Evolutionary conservation across 1,140 invertebrate genomes (phyloP), one percentile per base, ranked within the genome.

Genomic region (Zaprionus taronus): DNA sequence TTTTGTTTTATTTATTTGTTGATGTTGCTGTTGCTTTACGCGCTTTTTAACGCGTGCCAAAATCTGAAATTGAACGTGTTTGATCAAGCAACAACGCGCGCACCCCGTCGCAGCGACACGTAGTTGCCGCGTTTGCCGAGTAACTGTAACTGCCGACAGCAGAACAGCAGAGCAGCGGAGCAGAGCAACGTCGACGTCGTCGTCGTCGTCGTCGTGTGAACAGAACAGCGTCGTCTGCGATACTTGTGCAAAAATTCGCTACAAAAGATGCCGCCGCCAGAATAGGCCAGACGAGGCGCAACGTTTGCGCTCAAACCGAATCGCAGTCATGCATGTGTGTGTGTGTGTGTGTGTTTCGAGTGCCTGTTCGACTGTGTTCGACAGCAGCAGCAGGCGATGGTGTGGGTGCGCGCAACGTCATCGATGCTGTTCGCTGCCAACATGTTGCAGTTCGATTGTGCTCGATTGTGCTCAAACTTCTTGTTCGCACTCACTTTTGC

Each of bases 211-310:
- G 83, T 78, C 36, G 71, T 81, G 70, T 72, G 80, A 83, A 76
- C 83, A 79, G 62, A 81, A 72, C 81, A 84, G 74, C 77, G 80
- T 74, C 77, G 83, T 66, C 79, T 71, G 77, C 65, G 82, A 81
- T 72, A 76, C 82, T 79, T 79, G 67, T 82, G 82, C 83, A 56
- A 81, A 84, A 82, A 80, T 86, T 87, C 44, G 79, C 60, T 73
- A 77, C 69, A 72, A 79, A 80, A 68, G 79, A 82, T 80, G 83
- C 76, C 80, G 83, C 76, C 80, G 83, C 69, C 83, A 86, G 31
- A 34, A 77, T 80, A 73, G 41, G 41, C 71, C 72, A 76, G 66
- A 72, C 34, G 65, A 44, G 26, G 26, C 26, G 26, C 26, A 7
- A 5, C 14, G 31, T 64, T 68, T 66, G 62, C 63, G 68, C 61